Base-by-base conservation (phyloP, 1,140 invertebrate species). In the Dendrolimus kikuchii region DNA sequence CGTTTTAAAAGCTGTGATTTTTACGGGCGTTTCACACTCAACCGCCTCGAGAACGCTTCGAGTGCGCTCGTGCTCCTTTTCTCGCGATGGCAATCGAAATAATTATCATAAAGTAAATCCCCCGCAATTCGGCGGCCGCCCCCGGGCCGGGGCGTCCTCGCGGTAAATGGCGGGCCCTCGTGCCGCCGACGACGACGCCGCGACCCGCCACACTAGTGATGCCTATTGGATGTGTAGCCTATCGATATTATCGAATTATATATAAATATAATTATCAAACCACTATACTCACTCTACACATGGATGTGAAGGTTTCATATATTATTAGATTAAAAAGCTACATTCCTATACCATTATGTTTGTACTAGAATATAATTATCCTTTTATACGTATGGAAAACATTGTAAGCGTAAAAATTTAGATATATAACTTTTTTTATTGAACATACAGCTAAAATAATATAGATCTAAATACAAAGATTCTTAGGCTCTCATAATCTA, bases 61-160 rank as follows among this genome's bases (percentile, higher is more conserved):
- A 65, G 57, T 64, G 59, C 56, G 56, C 56, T 59, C 61, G 37
- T 64, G 64, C 69, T 73, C 61, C 65, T 77, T 76, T 61, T 66
- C 57, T 60, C 66, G 66, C 71, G 73, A 68, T 75, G 71, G 66
- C 77, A 78, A 81, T 81, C 73, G 74, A 74, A 81, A 81, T 81
- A 81, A 81, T 81, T 81, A 81, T 78, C 75, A 81, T 81, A 81
- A 81, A 81, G 74, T 74, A 77, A 77, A 77, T 77, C 75, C 77
- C 74, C 71, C 75, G 63, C 73, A 71, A 76, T 73, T 77, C 70
- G 72, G 71, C 64, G 61, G 62, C 66, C 66, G 69, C 68, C 69
- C 73, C 69, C 63, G 53, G 47, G 51, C 60, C 58, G 51, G 57
- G 59, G 61, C 63, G 57, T 60, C 38, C 7, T 53, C 62, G 64